A percentile compares a stretch with the other conserved stretches of the same genome.
Conservation (phyloP, 1,140 invertebrate species). For the Drosophila bipectinata region DNA sequence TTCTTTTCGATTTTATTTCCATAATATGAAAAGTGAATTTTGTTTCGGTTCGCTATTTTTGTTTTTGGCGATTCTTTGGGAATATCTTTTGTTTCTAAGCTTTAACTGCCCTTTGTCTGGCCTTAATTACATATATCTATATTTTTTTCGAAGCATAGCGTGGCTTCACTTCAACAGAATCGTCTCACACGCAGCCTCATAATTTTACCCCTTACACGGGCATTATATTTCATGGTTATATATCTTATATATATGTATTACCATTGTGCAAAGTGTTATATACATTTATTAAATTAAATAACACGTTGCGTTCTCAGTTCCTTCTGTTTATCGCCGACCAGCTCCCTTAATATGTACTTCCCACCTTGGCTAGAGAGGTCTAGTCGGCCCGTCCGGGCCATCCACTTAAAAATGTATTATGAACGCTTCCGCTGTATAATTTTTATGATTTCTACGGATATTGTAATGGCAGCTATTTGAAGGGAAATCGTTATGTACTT, state of each 20-base stretch:
- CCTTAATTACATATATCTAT: slow-evolving; percentile 45
- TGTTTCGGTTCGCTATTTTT: slow-evolving; percentile 4
- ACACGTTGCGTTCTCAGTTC: slow-evolving; percentile 46
- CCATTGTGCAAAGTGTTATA: slow-evolving; percentile 24
- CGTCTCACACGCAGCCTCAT: slow-evolving; percentile 51
- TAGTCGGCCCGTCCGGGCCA: slow-evolving; percentile 6
- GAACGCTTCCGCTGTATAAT: slow-evolving; percentile 50
- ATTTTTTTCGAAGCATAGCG: slow-evolving; percentile 34
- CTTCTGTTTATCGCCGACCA: slow-evolving; percentile 11
- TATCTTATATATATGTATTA: slow-evolving; percentile 22
- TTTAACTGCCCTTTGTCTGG: slow-evolving; percentile 76
- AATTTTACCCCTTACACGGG: slow-evolving; percentile 36
- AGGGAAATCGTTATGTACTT: slow-evolving; percentile 35
- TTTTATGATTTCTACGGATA: slow-evolving; percentile 49
- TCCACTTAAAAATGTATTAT: slow-evolving; percentile 59
- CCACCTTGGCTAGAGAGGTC: not conserved
- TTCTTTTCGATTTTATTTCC: slow-evolving; percentile 40
- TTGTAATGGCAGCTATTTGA: slow-evolving; percentile 38
- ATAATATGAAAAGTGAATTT: slow-evolving; percentile 43
- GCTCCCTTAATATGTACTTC: slow-evolving; percentile 1
- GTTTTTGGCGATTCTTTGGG: slow-evolving; percentile 29
- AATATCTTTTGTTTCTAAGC: slow-evolving; percentile 62
- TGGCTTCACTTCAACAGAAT: slow-evolving; percentile 36
- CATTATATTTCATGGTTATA: slow-evolving; percentile 50
- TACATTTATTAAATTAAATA: slow-evolving; percentile 54